Conservation (phyloP, 2,797 vertebrate species). For the Microctenopoma stevenorrisi region DNA sequence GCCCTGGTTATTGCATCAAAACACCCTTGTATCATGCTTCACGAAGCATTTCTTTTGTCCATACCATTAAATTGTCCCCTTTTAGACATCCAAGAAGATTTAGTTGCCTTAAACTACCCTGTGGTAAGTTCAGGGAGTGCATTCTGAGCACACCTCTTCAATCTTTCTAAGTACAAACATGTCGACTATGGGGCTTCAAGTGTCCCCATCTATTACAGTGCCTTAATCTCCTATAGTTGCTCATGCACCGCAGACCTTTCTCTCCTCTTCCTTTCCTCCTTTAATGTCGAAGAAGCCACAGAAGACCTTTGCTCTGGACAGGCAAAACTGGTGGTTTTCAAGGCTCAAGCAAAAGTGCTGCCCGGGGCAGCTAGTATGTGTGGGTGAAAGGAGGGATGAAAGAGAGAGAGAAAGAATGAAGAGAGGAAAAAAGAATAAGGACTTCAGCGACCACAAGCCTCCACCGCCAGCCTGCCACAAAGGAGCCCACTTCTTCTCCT, state of each 20-base stretch:
- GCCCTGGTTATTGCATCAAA: slow-evolving; percentile 54
- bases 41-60: slow-evolving; percentile 35
- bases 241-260: slow-evolving; percentile 36
- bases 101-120: slow-evolving; percentile 39
- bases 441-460: slow-evolving; percentile 66
- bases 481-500: slow-evolving; percentile 70
- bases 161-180: slow-evolving; percentile 51
- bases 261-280: slow-evolving; percentile 42
- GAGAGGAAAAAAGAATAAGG: slow-evolving; percentile 62
- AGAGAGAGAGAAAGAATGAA: slow-evolving; percentile 73
- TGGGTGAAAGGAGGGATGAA: slow-evolving; percentile 63
- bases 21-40: slow-evolving; percentile 60
- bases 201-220: slow-evolving; percentile 59
- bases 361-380: slow-evolving; percentile 62
- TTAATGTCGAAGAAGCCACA: slow-evolving; percentile 67
- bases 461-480: slow-evolving; percentile 72
- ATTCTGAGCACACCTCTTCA: slow-evolving; percentile 57
- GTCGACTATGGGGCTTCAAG: slow-evolving; percentile 25
- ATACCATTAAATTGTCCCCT: slow-evolving; percentile 58
- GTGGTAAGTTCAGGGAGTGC: slow-evolving; percentile 46
- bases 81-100: slow-evolving; percentile 48
- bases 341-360: slow-evolving; percentile 66
- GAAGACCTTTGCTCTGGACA: slow-evolving; percentile 64
- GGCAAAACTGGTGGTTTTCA: slow-evolving; percentile 65
- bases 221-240: slow-evolving; percentile 55